Base-by-base conservation (phyloP, 1,140 invertebrate species). In the Potamilus streckersoni region DNA sequence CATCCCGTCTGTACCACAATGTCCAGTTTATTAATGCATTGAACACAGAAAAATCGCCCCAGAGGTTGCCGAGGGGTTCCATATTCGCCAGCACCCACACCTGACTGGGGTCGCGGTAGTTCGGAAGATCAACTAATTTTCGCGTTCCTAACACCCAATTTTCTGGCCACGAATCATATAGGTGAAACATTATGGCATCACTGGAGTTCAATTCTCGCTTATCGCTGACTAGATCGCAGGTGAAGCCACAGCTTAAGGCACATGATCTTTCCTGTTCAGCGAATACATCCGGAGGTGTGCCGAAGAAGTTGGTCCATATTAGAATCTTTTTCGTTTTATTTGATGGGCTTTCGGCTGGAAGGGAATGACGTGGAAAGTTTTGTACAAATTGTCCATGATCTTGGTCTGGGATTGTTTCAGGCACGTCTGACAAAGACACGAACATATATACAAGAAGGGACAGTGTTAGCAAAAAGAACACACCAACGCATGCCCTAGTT, bases 181-280 rank as follows among this genome's bases (percentile, higher is more conserved):
- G 77, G 38, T 88, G 83, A 31, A 86, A 87, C 17, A 88, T 74
- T 2, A 88, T 71, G 1, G 85, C 82, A 66, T 88, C 87, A 15
- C 82, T 85, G 16, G 78, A 55, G 2, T 67, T 72, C 0, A 82
- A 65, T 61, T 80, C 61, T 6, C 55, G 31, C 63, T 81, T 79
- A 74, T 88, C 80, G 38, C 73, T 78, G n/a, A 86, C 88, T 31
- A 89, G 63, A 15, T 38, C 27, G 69, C 81, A 82, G 23, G 58
- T 66, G 1, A 11, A 11, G 5, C 38, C 38, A 49, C 38, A 49
- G 11, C 11, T 1, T 1, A 8, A 49, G 38, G 11, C 38, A 49
- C 38, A 49, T 6, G 6, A 11, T 0, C 38, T 0, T 49, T 49
- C 38, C 38, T 49, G 38, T 49, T 49, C 38, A 49, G 38, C 38